These are phyloP conservation scores for Rhodinocichla rosea DNA, from an alignment of 2,113 vertebrate genomes.

Conservation along the genomic window DNA sequence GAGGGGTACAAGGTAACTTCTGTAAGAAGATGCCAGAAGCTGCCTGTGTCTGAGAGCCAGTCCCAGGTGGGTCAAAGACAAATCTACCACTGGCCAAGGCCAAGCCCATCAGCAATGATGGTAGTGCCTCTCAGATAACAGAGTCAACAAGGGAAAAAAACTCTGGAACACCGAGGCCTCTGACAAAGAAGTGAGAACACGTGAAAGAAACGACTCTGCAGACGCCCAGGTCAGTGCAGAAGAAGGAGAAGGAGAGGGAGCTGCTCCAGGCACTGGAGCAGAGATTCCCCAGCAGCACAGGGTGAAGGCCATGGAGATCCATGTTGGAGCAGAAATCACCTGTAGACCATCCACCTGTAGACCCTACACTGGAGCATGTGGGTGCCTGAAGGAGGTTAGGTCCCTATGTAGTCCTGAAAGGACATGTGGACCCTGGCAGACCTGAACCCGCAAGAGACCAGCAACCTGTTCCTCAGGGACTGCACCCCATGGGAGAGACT, in stretches of 20 bases:
- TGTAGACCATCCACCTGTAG: too few species aligned
- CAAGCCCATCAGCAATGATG: not conserved
- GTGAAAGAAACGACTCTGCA: not conserved
- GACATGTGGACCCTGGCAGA: not conserved
- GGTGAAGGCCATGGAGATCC: not conserved
- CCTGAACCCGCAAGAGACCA: not conserved
- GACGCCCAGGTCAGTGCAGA: not conserved
- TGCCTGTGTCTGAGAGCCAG: not conserved
- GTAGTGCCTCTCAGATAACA: too few species aligned
- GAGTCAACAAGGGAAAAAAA: not conserved
- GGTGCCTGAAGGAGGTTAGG: not conserved
- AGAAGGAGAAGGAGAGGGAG: not conserved
- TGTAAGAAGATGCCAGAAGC: not conserved
- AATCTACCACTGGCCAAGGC: not conserved
- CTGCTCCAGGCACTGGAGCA: not conserved
- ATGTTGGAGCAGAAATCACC: not conserved
- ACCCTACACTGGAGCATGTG: not conserved
- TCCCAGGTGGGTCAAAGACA: not conserved
- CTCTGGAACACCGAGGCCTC: not conserved
- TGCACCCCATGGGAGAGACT: not conserved
- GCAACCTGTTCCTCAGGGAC: not conserved
- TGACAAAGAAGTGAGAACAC: not conserved
- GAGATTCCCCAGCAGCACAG: not conserved
- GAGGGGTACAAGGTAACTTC: not conserved
- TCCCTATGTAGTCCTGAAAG: not conserved